Evolutionary conservation across 64 coral and sea anemone species (phyloP), one percentile per base, ranked within the genome.

Genomic region (Stylophora pistillata): DNA sequence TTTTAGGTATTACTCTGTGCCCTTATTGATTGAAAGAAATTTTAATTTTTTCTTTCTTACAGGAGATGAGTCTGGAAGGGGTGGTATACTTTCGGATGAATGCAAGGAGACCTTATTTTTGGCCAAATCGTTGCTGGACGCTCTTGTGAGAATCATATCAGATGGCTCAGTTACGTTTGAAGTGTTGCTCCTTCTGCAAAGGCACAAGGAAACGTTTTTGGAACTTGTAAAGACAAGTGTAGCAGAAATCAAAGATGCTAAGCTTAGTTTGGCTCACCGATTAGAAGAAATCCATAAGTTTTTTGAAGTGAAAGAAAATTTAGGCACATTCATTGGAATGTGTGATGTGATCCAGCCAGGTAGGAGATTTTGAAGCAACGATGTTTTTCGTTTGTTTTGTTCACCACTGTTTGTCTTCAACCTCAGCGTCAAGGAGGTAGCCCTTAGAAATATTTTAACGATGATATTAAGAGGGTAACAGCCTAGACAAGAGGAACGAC

Each of bases 1-100:
- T n/a, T n/a, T n/a, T n/a, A 47, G 37, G 37, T 7, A 47, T 47
- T 47, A 47, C 7, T 47, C 7, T 47, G 37, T 47, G 37, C 3
- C 37, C 37, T 47, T 47, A 47, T 47, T 47, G 37, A 47, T 47
- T 47, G 37, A 7, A 47, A 47, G 37, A 7, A 47, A 47, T 47
- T 47, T 47, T 47, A 7, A 47, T 47, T 47, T 4, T 47, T 47
- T 47, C 37, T 47, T 3, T 47, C 37, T 9, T 55, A 58, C 18
- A 82, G 52, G 89, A 55, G 56, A 74, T 56, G 55, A 74, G 20
- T 84, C 80, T 74, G 60, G 15, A 90, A 63, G 55, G 64, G 32
- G 70, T 25, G n/a, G 29, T 28, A 56, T 90, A 64, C 74, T 90
- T 16, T 52, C 89, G 13, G 29, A 1, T 28, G 89, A 84, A 29